A percentile compares a stretch with the other conserved stretches of the same genome.
Conservation (phyloP, 2,888 invertebrate species). For the Lampropteryx suffumata region DNA sequence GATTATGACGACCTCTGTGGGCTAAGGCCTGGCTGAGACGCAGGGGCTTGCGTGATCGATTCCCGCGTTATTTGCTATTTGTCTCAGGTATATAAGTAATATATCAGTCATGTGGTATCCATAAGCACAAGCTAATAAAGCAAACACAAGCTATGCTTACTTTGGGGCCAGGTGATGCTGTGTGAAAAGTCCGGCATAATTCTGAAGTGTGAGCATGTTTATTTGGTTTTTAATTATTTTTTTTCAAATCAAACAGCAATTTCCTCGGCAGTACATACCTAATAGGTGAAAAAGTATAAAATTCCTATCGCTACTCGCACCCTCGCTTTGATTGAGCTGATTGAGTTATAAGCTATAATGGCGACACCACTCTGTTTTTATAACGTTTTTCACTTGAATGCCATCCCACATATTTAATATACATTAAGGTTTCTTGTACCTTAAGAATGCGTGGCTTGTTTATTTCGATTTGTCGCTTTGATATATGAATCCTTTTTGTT, state of each 20-base stretch:
- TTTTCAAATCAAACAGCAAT: not conserved
- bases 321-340: constrained; percentile 52
- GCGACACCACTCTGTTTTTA: constrained; percentile 76
- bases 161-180: too few relatives aligned
- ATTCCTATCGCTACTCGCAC: constrained; percentile 64
- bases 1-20: too few relatives aligned
- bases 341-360: constrained; percentile 82
- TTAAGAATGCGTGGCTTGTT: constrained; percentile 70
- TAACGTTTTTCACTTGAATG: constrained; percentile 74
- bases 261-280: constrained; percentile 55
- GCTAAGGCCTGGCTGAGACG: too few relatives aligned
- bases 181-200: too few relatives aligned
- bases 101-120: too few relatives aligned
- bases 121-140: too few relatives aligned
- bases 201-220: too few relatives aligned
- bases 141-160: too few relatives aligned
- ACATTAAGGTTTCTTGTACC: constrained; percentile 67
- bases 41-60: too few relatives aligned
- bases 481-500: constrained; percentile 74
- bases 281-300: constrained; percentile 75
- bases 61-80: too few relatives aligned
- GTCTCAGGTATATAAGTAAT: too few relatives aligned
- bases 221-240: too few relatives aligned
- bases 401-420: constrained; percentile 74
- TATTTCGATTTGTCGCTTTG: constrained; percentile 79